These are phyloP conservation scores for Anser brachyrhynchus DNA, from an alignment of 2,113 vertebrate species.

Conservation along the genomic window DNA sequence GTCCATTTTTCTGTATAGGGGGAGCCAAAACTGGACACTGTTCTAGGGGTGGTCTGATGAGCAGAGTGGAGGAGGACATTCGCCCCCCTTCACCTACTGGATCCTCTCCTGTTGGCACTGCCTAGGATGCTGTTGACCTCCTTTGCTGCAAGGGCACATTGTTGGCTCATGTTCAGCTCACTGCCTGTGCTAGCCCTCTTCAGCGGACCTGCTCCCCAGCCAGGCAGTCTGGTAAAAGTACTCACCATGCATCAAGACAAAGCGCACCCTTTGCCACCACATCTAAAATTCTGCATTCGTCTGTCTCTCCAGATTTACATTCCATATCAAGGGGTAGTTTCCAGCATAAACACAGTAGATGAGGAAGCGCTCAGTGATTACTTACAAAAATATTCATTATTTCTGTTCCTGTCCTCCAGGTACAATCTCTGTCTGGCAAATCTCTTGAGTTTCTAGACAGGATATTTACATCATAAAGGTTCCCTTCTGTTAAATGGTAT, in stretches of 20 bases:
- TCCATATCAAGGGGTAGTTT: not conserved
- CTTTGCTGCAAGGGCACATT: not conserved
- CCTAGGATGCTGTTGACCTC: not conserved
- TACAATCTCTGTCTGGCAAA: not conserved
- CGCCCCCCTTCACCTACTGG: not conserved
- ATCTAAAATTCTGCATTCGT: not conserved
- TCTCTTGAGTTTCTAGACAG: not conserved
- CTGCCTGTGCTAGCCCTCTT: not conserved
- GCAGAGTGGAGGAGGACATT: rapidly evolving
- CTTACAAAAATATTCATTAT: not conserved
- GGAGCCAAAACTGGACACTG: not conserved
- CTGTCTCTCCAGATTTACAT: not conserved
- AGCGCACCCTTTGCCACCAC: not conserved
- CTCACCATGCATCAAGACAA: not conserved
- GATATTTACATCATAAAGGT: not conserved
- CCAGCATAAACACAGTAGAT: not conserved
- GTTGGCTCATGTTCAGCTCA: not conserved
- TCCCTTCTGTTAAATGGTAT: not conserved
- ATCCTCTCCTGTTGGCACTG: not conserved
- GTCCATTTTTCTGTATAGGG: not conserved
- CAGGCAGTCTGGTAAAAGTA: not conserved
- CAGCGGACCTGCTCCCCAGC: not conserved
- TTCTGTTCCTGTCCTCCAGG: not conserved
- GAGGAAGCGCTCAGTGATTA: not conserved
- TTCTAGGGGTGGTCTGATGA: not conserved